A percentile compares a stretch with the other conserved stretches of the same genome.
Evolutionary conservation across 2,888 invertebrate species (phyloP).

Genomic region (Limnephilus marmoratus): DNA sequence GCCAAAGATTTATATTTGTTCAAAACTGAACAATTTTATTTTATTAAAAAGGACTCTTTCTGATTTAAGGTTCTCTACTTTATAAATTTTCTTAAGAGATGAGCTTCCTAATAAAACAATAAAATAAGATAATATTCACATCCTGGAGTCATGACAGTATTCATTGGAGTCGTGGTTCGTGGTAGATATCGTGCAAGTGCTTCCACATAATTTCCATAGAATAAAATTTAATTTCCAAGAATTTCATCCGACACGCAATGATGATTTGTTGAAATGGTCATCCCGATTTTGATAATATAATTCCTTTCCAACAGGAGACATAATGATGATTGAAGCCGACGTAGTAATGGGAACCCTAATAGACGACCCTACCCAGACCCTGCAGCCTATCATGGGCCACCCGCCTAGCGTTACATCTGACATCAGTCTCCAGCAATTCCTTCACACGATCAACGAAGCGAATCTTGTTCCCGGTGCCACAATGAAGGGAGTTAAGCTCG

Average conservation of each 20-base stretch:
- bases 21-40: no score
- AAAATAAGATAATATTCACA: no score
- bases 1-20: no score
- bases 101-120: no score
- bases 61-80: no score
- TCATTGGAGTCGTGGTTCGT: no score
- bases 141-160: background rate
- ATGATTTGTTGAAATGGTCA: background rate
- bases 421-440: slow-evolving; percentile 85
- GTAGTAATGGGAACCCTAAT: slow-evolving; percentile 82
- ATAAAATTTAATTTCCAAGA: slow-evolving; percentile 26
- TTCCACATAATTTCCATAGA: background rate
- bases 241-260: slow-evolving; percentile 38
- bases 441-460: slow-evolving; percentile 78
- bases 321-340: slow-evolving; percentile 93
- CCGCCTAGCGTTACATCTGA: slow-evolving; percentile 86
- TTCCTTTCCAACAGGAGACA: slow-evolving; percentile 71
- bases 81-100: no score
- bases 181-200: background rate
- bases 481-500: slow-evolving; percentile 90
- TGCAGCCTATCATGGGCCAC: slow-evolving; percentile 91
- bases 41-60: no score
- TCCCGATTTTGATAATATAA: background rate
- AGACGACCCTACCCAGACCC: slow-evolving; percentile 74
- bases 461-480: slow-evolving; percentile 71